Evolutionary conservation across 2,113 vertebrate species (phyloP), one percentile per base, ranked within the genome.

Genomic region (Pogona vitticeps): DNA sequence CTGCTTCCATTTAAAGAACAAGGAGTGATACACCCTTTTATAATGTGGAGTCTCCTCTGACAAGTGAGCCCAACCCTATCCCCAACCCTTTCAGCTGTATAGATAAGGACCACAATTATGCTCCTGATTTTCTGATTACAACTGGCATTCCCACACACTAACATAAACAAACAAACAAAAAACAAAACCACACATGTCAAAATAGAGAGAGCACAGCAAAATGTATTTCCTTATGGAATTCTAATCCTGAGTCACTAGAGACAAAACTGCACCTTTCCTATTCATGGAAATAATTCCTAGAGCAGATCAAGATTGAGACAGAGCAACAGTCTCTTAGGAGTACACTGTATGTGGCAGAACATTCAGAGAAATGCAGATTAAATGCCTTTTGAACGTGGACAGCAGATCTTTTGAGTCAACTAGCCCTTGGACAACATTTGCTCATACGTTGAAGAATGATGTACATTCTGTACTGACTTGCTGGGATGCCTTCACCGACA

Each of bases 361-460:
- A 42, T 63, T 7, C 46, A 71, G 75, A 73, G 0, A 21, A 61
- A n/a, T 6, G n/a, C 18, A 58, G 80, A 21, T 0, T 23, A 72
- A 68, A 56, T 28, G 6, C 0, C 23, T 0, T 80, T 84, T 83
- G 59, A 56, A 86, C 75, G 85, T 83, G 75, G 90, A 12, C 17
- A 67, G 15, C 70, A n/a, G 56, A 88, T 70, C 56, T 0, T 17
- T 20, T 75, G 84, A 77, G 70, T 10, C 38, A 76, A n/a, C 38
- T 8, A 28, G 61, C 67, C 76, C 85, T n/a, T 76, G 78, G 38
- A 84, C 58, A 31, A 36, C 0, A 82, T 70, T 65, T 87, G 56
- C 10, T 18, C 0, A 0, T 13, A 28, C 1, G 1, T 17, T 13
- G 0, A 38, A 88, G 56, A 82, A 86, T 17, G 0, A 71, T 4